phyloP scores from a whole-genome alignment of 2,113 vertebrate genomes.

The Aegotheles bennettii region DNA sequence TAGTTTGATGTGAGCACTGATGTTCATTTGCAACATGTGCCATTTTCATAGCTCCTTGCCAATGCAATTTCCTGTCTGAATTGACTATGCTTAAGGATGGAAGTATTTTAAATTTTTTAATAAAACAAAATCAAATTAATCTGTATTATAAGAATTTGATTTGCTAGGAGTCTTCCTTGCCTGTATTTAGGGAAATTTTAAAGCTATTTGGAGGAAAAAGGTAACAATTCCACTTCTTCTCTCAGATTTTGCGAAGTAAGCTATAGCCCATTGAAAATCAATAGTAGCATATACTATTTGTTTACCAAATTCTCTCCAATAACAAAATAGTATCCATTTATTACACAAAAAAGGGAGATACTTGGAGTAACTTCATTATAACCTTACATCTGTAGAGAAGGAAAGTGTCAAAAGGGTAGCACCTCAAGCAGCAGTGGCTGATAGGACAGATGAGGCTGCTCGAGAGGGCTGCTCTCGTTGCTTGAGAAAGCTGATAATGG shows the following conservation, averaged over 20 bases:
- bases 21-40: not conserved
- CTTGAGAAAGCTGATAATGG: not conserved
- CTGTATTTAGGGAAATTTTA: not conserved
- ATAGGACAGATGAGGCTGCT: not conserved
- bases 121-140: not conserved
- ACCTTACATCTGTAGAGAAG: not conserved
- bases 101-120: not conserved
- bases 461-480: not conserved
- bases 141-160: not conserved
- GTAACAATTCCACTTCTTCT: not conserved
- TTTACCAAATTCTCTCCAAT: not conserved
- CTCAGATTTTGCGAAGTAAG: not conserved
- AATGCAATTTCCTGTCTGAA: conserved; percentile 14
- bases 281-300: not conserved
- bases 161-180: not conserved
- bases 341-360: not conserved
- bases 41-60: not conserved
- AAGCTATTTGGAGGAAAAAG: not conserved
- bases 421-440: not conserved
- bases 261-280: not conserved
- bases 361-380: not conserved
- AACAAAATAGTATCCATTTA: not conserved
- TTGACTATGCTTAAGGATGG: not conserved
- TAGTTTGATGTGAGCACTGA: not conserved
- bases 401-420: not conserved